phyloP scores from a whole-genome alignment of 2,888 invertebrate species.

The Boloria selene region DNA sequence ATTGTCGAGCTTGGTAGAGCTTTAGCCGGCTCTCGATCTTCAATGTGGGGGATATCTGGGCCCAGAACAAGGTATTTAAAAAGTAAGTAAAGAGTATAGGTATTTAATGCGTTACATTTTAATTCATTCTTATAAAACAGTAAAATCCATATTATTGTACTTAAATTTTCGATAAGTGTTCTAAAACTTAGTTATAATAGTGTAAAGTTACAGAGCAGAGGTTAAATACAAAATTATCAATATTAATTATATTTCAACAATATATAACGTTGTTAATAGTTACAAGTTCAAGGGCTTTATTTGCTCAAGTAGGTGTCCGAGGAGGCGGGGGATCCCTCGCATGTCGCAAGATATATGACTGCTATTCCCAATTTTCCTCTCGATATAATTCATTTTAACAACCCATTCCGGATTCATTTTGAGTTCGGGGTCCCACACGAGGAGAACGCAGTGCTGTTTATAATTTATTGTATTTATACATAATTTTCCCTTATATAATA shows the following conservation, averaged over 20 bases:
- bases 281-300: conserved; percentile 21
- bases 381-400: conserved; percentile 31
- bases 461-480: conserved; percentile 1
- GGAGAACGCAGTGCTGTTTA: not conserved
- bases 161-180: too few species aligned
- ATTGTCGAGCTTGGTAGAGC: too few species aligned
- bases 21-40: too few species aligned
- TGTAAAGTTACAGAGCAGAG: too few species aligned
- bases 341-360: conserved; percentile 26
- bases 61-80: too few species aligned
- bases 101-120: too few species aligned
- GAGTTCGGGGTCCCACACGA: conserved; percentile 11
- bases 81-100: too few species aligned
- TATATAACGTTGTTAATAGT: conserved; percentile 3
- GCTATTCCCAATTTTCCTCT: conserved; percentile 24
- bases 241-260: not conserved
- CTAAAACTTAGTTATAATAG: too few species aligned
- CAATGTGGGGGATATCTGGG: too few species aligned
- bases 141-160: too few species aligned
- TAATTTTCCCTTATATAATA: not conserved
- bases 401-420: conserved; percentile 18
- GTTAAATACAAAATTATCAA: too few species aligned
- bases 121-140: too few species aligned
- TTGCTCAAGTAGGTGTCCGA: conserved; percentile 7
- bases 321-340: conserved; percentile 16